Percentiles rank a stretch among this genome's conserved stretches.
These are phyloP conservation scores for Crenichthys baileyi DNA, from an alignment of 2,797 vertebrate genomes.

Conservation along the genomic window DNA sequence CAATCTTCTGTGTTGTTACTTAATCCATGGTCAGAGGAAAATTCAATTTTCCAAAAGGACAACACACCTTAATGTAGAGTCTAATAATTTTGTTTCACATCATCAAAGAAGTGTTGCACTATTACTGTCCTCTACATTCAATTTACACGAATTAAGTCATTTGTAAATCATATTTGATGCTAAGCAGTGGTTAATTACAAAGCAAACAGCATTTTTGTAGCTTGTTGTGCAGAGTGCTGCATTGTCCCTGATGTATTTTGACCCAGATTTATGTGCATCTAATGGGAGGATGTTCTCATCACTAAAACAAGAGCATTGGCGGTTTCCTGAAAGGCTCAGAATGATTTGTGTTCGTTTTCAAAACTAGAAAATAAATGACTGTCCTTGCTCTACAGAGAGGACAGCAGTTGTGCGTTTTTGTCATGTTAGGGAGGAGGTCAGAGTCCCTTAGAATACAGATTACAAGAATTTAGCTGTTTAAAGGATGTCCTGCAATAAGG, in stretches of 20 bases:
- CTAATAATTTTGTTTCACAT: conserved; percentile 1
- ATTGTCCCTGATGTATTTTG: conserved; percentile 59
- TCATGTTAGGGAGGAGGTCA: neutral
- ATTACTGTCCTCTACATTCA: conserved; percentile 8
- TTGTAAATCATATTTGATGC: conserved; percentile 29
- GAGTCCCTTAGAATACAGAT: conserved; percentile 1
- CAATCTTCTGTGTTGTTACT: neutral
- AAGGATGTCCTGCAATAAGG: neutral
- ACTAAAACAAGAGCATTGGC: neutral
- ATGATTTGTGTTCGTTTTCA: conserved; percentile 21
- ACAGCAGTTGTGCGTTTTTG: neutral
- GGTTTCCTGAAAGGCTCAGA: conserved; percentile 13
- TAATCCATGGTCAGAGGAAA: neutral
- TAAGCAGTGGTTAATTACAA: conserved; percentile 42
- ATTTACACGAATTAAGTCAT: conserved; percentile 24
- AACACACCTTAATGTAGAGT: neutral
- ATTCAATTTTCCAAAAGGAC: neutral
- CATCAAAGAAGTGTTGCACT: conserved; percentile 3
- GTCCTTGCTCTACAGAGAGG: neutral
- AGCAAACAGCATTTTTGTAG: conserved; percentile 38
- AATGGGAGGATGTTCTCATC: conserved; percentile 34
- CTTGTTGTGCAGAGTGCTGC: conserved; percentile 35
- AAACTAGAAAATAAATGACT: conserved; percentile 18
- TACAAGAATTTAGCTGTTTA: neutral
- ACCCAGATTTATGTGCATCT: conserved; percentile 66